Conservation (phyloP, 2,113 vertebrate species). For the Cacatua alba region DNA sequence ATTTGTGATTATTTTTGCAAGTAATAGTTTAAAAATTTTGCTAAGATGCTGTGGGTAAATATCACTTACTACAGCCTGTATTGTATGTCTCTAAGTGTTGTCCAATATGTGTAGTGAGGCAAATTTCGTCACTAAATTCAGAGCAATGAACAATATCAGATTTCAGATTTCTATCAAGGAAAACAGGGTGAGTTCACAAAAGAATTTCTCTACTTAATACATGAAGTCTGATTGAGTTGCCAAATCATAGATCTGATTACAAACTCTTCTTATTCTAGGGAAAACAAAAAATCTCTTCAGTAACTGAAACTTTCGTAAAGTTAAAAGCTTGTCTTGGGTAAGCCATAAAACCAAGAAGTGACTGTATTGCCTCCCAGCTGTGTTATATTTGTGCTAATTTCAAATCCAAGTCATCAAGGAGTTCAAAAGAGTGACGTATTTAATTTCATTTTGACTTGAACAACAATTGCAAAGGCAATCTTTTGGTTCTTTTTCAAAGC, state of each 20-base stretch:
- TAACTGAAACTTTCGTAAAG: not conserved
- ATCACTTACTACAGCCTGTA: not conserved
- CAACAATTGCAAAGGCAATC: not conserved
- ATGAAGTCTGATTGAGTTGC: not conserved
- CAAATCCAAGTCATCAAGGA: not conserved
- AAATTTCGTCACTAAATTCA: not conserved
- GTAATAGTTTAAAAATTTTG: not conserved
- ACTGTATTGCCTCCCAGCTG: not conserved
- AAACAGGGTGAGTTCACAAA: not conserved
- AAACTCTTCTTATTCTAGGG: not conserved
- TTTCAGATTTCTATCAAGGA: not conserved
- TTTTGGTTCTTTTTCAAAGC: slow-evolving; percentile 17
- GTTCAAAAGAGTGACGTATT: not conserved
- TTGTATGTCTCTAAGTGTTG: not conserved
- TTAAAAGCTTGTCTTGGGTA: not conserved
- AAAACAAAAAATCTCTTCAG: not conserved
- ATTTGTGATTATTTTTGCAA: not conserved
- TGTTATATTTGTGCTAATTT: not conserved
- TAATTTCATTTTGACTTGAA: slow-evolving; percentile 22
- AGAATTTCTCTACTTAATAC: not conserved
- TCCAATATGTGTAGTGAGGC: not conserved
- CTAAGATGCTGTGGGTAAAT: not conserved
- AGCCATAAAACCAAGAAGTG: not conserved
- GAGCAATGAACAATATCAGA: not conserved
- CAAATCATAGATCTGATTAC: not conserved